Conservation (phyloP, 2,888 invertebrate species). For the Cylindroiulus punctatus region DNA sequence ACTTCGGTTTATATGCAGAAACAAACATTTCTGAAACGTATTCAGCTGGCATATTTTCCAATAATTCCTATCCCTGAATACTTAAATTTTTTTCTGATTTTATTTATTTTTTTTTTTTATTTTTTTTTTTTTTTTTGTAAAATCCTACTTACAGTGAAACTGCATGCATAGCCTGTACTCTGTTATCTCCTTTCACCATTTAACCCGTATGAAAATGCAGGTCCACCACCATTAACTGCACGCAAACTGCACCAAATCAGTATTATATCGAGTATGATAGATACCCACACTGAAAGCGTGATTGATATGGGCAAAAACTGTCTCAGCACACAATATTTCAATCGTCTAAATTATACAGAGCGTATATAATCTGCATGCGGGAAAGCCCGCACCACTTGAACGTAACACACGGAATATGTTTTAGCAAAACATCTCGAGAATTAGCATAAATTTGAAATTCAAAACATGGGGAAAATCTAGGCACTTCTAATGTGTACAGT, state of each 20-base stretch:
- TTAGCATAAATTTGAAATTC: conserved; percentile 1
- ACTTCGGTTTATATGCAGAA: too few species aligned
- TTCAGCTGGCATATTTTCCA: too few species aligned
- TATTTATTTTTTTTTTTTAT: too few species aligned
- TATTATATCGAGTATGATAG: conserved; percentile 23
- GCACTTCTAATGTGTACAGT: background rate
- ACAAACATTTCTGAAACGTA: too few species aligned
- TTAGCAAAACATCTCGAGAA: background rate
- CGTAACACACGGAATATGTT: background rate
- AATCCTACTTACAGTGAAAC: too few species aligned
- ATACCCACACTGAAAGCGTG: background rate
- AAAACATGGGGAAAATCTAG: background rate
- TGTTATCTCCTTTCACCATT: background rate
- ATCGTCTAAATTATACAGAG: conserved; percentile 6
- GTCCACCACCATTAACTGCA: background rate
- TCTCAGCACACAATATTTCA: conserved; percentile 8
- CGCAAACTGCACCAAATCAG: conserved; percentile 14
- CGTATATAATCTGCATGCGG: background rate
- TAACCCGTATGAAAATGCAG: background rate
- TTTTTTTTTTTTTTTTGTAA: too few species aligned
- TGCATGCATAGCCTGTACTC: too few species aligned
- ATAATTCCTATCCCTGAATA: too few species aligned
- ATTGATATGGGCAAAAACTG: conserved; percentile 34
- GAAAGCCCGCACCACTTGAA: background rate
- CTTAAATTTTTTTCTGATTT: too few species aligned